These are phyloP conservation scores for Scrobipalpa costella DNA, from an alignment of 2,888 invertebrate genomes.

Conservation along the genomic window DNA sequence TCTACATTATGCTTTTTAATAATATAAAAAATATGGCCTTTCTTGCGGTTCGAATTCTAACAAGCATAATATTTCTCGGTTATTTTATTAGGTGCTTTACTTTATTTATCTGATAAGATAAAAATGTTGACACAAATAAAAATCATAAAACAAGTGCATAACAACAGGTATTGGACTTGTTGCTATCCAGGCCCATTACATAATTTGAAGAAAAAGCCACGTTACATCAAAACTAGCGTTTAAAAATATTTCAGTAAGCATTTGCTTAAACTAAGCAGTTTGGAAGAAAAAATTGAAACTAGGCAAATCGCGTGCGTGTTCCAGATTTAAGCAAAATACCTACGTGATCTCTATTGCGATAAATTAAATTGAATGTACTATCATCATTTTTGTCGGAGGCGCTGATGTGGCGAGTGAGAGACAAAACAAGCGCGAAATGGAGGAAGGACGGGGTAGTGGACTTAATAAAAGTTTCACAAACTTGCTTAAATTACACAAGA, in stretches of 20 bases:
- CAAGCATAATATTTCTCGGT: too few relatives aligned
- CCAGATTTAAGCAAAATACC: constrained; percentile 49
- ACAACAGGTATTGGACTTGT: background rate
- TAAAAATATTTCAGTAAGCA: background rate
- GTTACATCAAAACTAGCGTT: constrained; percentile 4
- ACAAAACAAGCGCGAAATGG: constrained; percentile 55
- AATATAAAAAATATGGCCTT: too few relatives aligned
- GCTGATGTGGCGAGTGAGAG: constrained; percentile 52
- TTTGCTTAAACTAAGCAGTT: constrained; percentile 28
- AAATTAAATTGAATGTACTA: constrained; percentile 51
- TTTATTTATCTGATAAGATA: background rate
- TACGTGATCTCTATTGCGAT: constrained; percentile 62
- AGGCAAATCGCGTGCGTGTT: constrained; percentile 61
- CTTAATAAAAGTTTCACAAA: background rate
- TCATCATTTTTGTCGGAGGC: constrained; percentile 61
- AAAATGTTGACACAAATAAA: background rate
- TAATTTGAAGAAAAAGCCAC: background rate
- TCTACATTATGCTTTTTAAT: too few relatives aligned
- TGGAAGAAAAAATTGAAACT: constrained; percentile 54
- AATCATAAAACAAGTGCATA: background rate
- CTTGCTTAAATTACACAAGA: too few relatives aligned
- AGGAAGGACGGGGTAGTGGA: constrained; percentile 40
- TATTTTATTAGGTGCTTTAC: background rate
- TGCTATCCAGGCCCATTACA: constrained; percentile 1
- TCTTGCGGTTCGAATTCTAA: too few relatives aligned